Evolutionary conservation across 2,113 vertebrate species (phyloP), one percentile per base, ranked within the genome.

Genomic region (Sardina pilchardus): DNA sequence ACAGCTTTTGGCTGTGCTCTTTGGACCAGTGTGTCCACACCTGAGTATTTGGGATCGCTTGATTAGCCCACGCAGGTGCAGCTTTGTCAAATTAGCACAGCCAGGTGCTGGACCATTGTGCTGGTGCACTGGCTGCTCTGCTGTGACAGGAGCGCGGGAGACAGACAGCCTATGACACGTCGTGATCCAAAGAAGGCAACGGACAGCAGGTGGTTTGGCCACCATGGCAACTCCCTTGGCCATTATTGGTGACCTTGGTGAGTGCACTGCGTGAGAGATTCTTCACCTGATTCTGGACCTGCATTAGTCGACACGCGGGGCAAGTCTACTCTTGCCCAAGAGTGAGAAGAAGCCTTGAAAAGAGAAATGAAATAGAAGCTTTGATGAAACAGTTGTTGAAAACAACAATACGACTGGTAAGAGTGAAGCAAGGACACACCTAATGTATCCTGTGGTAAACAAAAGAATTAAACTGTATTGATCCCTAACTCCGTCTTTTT

Each of bases 61-160:
- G 80, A 88, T 88, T 82, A 82, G 78, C 26, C 42, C n/a, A 26
- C 42, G 5, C 82, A 84, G 87, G 82, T 86, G 84, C 80, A 78
- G 26, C 45, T 39, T 82, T 81, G 83, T 88, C 19, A 84, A 34
- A 82, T 86, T 78, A 56, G 21, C 53, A 81, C 30, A 82, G 53
- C n/a, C 85, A 87, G 83, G 81, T 85, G 85, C 42, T 78, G 26
- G 75, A 24, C 30, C 84, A 78, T 47, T 50, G 78, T 59, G 82
- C 83, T 81, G 85, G 85, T 87, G 86, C 75, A 82, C 39, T 71
- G 8, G 26, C 45, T 82, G 36, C 78, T 85, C 85, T 83, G 47
- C 85, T 75, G 30, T 19, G 36, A 44, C 81, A 82, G 67, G 43
- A 44, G 80, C 47, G 39, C n/a, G 50, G 39, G 83, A 17, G 30